phyloP scores from a whole-genome alignment of 1,140 invertebrate genomes.

The Branchinecta lynchi region DNA sequence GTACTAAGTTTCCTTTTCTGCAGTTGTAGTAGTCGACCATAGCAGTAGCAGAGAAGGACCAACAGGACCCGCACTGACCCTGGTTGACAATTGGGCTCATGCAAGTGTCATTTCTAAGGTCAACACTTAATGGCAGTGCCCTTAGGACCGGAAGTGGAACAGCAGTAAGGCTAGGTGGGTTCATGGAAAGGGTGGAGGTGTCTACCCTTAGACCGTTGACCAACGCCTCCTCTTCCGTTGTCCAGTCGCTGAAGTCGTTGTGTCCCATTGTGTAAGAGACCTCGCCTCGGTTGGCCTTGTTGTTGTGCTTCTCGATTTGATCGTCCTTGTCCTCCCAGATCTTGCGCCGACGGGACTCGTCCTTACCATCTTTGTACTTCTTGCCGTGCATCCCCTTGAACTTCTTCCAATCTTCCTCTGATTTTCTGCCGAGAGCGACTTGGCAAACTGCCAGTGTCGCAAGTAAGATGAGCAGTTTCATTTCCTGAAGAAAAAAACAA shows the following conservation, averaged over 20 bases:
- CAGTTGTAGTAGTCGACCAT: slow-evolving; percentile 24
- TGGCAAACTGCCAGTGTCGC: no score
- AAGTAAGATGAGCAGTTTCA: no score
- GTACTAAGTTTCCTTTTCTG: slow-evolving; percentile 21
- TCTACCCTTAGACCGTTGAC: background rate
- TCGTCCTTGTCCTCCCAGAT: slow-evolving; percentile 15
- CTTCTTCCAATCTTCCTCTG: background rate
- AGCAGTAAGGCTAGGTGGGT: no score
- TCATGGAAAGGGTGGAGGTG: background rate
- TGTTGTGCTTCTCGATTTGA: slow-evolving; percentile 14
- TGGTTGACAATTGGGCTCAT: slow-evolving; percentile 23
- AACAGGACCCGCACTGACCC: slow-evolving; percentile 31
- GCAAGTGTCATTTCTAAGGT: slow-evolving; percentile 14
- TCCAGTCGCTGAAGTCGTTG: slow-evolving; percentile 15
- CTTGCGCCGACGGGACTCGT: slow-evolving; percentile 15
- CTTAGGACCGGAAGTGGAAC: no score
- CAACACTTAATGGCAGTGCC: slow-evolving; percentile 10
- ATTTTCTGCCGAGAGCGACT: background rate
- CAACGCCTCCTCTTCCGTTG: no score
- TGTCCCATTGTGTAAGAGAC: slow-evolving; percentile 12
- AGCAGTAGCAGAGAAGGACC: slow-evolving; percentile 29
- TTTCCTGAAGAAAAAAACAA: no score
- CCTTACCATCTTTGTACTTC: slow-evolving; percentile 6
- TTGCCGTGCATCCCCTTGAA: slow-evolving; percentile 28
- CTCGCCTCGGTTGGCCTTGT: background rate